Evolutionary conservation across 2,797 vertebrate genomes (phyloP).

Genomic region (Buceros bicornis): DNA sequence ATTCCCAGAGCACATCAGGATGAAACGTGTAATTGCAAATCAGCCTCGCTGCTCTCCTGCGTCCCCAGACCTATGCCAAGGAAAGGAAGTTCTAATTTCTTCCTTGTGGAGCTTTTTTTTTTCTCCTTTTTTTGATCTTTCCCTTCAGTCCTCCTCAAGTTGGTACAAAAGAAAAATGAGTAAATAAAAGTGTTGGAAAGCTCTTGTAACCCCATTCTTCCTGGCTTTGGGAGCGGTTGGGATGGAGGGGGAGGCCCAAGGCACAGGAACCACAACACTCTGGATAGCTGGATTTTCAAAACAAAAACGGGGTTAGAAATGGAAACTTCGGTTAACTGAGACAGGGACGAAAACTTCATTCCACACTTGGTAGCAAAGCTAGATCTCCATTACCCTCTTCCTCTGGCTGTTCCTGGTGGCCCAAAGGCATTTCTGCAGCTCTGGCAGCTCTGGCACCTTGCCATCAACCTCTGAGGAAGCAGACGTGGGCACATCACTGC

Average conservation of each 20-base stretch:
- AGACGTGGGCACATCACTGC: no score
- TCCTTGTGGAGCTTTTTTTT: neutral
- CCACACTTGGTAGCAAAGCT: neutral
- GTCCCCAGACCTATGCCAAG: neutral
- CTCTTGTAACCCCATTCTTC: neutral
- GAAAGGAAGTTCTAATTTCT: neutral
- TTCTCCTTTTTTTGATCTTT: neutral
- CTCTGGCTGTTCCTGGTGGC: neutral
- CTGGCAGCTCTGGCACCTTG: neutral
- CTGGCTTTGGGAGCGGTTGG: neutral
- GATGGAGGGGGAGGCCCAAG: neutral
- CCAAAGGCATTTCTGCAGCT: neutral
- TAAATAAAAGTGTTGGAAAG: conserved; percentile 15
- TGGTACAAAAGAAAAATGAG: neutral
- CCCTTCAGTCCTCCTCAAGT: conserved; percentile 6
- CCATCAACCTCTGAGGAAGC: neutral
- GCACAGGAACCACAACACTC: neutral
- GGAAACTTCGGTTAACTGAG: conserved; percentile 18
- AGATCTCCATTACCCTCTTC: neutral
- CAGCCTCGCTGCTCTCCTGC: neutral
- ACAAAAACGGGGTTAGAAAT: neutral
- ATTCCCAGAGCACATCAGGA: neutral
- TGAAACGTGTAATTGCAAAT: neutral
- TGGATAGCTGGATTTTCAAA: neutral
- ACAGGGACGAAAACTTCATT: neutral